phyloP scores from a whole-genome alignment of 2,888 invertebrate genomes.

The Scaptomyza caliginosa region DNA sequence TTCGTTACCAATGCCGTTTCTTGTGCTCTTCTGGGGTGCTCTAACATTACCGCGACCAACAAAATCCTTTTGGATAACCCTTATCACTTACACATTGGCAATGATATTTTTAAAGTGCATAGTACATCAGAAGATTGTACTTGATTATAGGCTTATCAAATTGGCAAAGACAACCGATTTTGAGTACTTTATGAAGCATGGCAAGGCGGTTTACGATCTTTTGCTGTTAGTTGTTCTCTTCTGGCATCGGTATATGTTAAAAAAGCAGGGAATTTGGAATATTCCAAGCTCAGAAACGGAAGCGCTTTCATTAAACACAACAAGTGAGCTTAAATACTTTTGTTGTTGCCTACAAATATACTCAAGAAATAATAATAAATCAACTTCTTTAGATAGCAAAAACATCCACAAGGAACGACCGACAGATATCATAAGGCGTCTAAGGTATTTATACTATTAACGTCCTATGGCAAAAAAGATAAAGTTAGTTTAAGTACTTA shows the following conservation, averaged over 20 bases:
- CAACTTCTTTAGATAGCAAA: slow-evolving; percentile 3
- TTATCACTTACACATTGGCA: slow-evolving; percentile 98
- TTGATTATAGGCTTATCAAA: slow-evolving; percentile 91
- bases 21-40: slow-evolving; percentile 98
- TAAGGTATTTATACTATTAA: slow-evolving; percentile 38
- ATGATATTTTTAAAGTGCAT: slow-evolving; percentile 97
- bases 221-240: slow-evolving; percentile 95
- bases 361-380: neutral
- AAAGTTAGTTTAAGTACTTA: too few species aligned
- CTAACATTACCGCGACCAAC: slow-evolving; percentile 97
- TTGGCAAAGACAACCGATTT: slow-evolving; percentile 93
- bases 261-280: slow-evolving; percentile 65
- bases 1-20: slow-evolving; percentile 95
- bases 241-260: slow-evolving; percentile 91
- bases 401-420: slow-evolving; percentile 33
- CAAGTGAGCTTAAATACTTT: slow-evolving; percentile 8
- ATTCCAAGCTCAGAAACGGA: slow-evolving; percentile 29
- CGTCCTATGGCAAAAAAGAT: neutral
- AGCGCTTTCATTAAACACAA: neutral
- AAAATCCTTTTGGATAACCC: slow-evolving; percentile 98
- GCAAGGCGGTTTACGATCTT: slow-evolving; percentile 96
- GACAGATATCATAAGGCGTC: slow-evolving; percentile 19
- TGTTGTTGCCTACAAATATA: neutral
- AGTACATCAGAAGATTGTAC: slow-evolving; percentile 96
- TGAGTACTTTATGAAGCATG: slow-evolving; percentile 92